Conservation (phyloP, 2,888 invertebrate species). For the Agrotis clavis region DNA sequence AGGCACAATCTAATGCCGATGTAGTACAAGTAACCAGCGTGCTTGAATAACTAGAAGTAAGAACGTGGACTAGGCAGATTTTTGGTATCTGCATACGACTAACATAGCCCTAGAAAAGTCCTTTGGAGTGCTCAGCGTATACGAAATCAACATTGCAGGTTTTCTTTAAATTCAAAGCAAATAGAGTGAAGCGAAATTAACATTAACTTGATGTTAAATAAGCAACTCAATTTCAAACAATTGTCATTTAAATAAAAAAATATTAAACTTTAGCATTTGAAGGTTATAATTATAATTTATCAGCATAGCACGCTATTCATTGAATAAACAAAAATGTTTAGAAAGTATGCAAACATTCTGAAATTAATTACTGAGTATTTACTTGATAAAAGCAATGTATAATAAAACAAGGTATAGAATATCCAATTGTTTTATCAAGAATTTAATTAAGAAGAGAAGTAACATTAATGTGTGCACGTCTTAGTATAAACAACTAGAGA, state of each 20-base stretch:
- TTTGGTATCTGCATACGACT: too few relatives aligned
- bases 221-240: constrained; percentile 4
- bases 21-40: too few relatives aligned
- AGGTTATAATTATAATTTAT: constrained; percentile 10
- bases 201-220: not conserved
- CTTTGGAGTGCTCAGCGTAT: not conserved
- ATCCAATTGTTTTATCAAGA: constrained; percentile 7
- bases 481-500: not conserved
- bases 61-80: too few relatives aligned
- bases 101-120: too few relatives aligned
- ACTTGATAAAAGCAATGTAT: constrained; percentile 1
- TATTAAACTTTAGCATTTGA: constrained; percentile 21
- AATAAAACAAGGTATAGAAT: not conserved
- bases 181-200: not conserved
- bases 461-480: not conserved
- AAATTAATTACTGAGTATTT: constrained; percentile 14
- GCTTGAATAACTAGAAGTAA: too few relatives aligned
- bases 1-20: too few relatives aligned
- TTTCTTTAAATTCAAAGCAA: not conserved
- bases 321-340: constrained; percentile 12
- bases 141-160: not conserved
- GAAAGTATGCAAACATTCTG: constrained; percentile 10
- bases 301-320: not conserved
- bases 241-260: not conserved
- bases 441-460: constrained; percentile 15